Conservation (phyloP, 1,140 invertebrate genomes). For the Aphaenogaster floridana region DNA sequence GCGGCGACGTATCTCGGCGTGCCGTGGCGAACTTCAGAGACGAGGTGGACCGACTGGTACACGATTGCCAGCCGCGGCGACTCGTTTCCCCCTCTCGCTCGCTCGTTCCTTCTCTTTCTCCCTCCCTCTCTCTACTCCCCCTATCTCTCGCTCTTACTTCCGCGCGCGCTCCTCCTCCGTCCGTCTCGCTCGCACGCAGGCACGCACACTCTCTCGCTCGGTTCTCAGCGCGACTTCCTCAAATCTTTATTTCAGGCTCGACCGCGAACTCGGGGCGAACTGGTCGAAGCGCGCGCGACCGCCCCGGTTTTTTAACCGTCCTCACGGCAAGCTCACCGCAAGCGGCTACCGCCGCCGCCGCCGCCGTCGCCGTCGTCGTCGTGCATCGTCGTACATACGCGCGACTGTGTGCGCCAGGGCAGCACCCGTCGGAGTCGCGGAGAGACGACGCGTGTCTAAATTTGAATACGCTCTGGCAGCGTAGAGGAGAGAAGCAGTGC, state of each 20-base stretch:
- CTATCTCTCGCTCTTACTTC: not conserved
- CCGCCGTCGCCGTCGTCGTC: constrained; percentile 31
- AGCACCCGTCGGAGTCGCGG: constrained; percentile 44
- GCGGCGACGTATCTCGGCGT: constrained; percentile 65
- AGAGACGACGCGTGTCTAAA: constrained; percentile 78
- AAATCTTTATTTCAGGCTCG: constrained; percentile 82
- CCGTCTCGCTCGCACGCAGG: constrained; percentile 30
- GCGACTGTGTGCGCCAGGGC: constrained; percentile 58
- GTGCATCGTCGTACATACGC: constrained; percentile 57
- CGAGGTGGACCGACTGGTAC: constrained; percentile 79
- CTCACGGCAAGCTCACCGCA: constrained; percentile 68
- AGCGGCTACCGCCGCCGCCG: constrained; percentile 27
- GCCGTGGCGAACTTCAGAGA: constrained; percentile 72
- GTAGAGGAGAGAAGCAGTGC: constrained; percentile 67
- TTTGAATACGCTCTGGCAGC: constrained; percentile 77
- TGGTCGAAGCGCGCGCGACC: constrained; percentile 79
- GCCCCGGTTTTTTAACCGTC: constrained; percentile 79
- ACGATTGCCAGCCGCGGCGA: constrained; percentile 67
- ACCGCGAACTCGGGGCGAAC: constrained; percentile 78
- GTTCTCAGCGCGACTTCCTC: constrained; percentile 78
- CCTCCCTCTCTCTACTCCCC: constrained; percentile 18
- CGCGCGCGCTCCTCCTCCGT: constrained; percentile 7
- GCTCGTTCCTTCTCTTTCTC: constrained; percentile 27
- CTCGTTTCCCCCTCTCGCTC: constrained; percentile 42
- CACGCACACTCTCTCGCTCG: constrained; percentile 20